These are phyloP conservation scores for Tipula confusa DNA, from an alignment of 2,888 invertebrate species.

Conservation along the genomic window DNA sequence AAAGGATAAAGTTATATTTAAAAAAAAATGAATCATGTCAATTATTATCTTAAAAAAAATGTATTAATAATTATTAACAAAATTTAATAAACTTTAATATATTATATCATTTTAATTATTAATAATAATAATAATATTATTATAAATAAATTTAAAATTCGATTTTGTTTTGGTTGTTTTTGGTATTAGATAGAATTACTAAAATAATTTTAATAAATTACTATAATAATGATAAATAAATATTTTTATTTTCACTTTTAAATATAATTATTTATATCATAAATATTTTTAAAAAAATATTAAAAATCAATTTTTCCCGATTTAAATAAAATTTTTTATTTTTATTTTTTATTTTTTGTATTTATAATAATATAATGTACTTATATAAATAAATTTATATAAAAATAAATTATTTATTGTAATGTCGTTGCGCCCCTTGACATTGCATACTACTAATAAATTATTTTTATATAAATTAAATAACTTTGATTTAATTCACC, in stretches of 20 bases:
- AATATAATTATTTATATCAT: too few species aligned
- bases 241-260: conserved; percentile 26
- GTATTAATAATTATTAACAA: not conserved
- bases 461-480: conserved; percentile 4
- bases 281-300: conserved; percentile 20
- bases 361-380: not conserved
- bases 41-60: conserved; percentile 28
- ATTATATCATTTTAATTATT: not conserved
- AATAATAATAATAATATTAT: too few species aligned
- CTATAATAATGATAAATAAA: not conserved
- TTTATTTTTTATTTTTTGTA: not conserved
- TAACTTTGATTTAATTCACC: not conserved
- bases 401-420: conserved; percentile 30
- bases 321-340: not conserved
- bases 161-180: not conserved
- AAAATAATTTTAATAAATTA: not conserved
- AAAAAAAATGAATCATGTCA: conserved; percentile 29
- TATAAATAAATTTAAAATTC: not conserved
- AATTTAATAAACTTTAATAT: not conserved
- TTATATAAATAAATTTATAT: not conserved
- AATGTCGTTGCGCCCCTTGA: conserved; percentile 35
- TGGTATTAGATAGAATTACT: conserved; percentile 20
- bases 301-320: not conserved
- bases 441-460: conserved; percentile 29
- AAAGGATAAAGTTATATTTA: not conserved